Conservation (phyloP, 2,888 invertebrate species). For the Lithophane ornitopus region DNA sequence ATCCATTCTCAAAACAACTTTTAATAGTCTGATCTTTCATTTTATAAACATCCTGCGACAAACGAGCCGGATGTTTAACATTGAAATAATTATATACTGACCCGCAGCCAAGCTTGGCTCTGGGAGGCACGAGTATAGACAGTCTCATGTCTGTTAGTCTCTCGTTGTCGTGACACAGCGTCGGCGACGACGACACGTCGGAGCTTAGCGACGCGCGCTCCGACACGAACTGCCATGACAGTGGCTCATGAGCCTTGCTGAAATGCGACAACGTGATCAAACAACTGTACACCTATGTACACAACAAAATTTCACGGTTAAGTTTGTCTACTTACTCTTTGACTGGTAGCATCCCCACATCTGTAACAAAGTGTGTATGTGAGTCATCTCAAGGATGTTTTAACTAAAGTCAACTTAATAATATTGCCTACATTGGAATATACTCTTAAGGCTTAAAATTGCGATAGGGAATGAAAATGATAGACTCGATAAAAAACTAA, state of each 20-base stretch:
- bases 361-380: conserved; percentile 90
- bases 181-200: conserved; percentile 87
- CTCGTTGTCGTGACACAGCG: conserved; percentile 86
- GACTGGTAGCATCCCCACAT: conserved; percentile 98
- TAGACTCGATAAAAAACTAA: neutral
- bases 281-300: conserved; percentile 57
- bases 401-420: neutral
- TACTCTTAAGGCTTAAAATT: conserved; percentile 4
- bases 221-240: conserved; percentile 96
- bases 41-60: conserved; percentile 28
- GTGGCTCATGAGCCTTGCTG: conserved; percentile 93
- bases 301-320: conserved; percentile 45
- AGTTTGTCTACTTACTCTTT: conserved; percentile 95
- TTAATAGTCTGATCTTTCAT: neutral
- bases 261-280: conserved; percentile 61
- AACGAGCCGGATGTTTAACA: conserved; percentile 16
- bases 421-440: neutral
- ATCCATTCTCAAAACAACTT: conserved; percentile 37
- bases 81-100: conserved; percentile 77
- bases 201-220: conserved; percentile 90
- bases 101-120: conserved; percentile 96
- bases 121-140: conserved; percentile 95
- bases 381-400: neutral
- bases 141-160: conserved; percentile 93
- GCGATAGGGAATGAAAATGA: neutral